Evolutionary conservation across 2,113 vertebrate species (phyloP), one percentile per base, ranked within the genome.

Genomic region (Sialia sialis): DNA sequence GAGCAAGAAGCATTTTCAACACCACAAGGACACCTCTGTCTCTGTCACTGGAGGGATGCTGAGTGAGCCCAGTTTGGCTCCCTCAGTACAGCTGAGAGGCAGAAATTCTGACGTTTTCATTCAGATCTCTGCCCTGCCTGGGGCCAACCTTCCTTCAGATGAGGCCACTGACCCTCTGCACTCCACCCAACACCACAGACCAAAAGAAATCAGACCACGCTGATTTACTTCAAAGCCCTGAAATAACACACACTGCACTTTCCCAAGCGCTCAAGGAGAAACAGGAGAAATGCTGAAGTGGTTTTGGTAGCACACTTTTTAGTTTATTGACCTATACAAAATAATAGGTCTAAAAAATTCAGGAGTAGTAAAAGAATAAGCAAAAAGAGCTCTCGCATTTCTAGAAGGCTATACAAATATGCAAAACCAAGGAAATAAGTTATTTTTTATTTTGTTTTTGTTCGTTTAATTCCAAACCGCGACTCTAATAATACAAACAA

Each of bases 401-500:
- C 96, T 98, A 97, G 97, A 94, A 96, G 94, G 94, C 98, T 98
- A 97, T 98, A 98, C 97, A 98, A 98, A 98, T 98, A 97, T 98
- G 97, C 96, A 98, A 98, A 97, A 94, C 85, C 89, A 96, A 98
- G 95, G 97, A 98, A 98, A 96, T 98, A 98, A 98, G 95, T 96
- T 96, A 94, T 79, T 96, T 94, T 96, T 96, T 92, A 91, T 89
- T 93, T 87, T 56, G 79, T 29, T 92, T 97, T 94, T 93, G 84
- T 84, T 87, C 3, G 4, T 96, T 97, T 95, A 93, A 93, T 73
- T 91, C 87, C 95, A 93, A 97, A 98, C 85, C 23, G 97, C 51
- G 43, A 97, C 97, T 98, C 97, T 98, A 98, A 98, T 98, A 97
- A 98, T 99, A 99, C 98, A 99, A 99, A 99, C 97, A 81, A 98